Base-by-base conservation (phyloP, 2,113 vertebrate species). In the Pygoscelis antarcticus region DNA sequence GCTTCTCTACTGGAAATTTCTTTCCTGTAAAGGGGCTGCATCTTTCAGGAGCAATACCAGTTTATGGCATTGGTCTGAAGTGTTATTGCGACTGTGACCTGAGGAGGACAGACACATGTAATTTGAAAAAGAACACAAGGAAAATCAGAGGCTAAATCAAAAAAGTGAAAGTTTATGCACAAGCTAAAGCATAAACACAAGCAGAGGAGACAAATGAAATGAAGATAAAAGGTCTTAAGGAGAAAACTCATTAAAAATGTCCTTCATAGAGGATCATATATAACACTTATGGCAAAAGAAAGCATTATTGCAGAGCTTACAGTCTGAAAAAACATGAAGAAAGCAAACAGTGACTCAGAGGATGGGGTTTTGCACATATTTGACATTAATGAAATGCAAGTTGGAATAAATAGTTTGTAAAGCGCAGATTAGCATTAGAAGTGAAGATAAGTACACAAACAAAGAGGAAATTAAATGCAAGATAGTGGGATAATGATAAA, bases 371-470 rank as follows among this genome's bases (percentile, higher is more conserved):
- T 89, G 61, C 30, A 65, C 20, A 34, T 76, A 95, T 72, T 79
- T 87, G 65, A 44, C 52, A 76, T 87, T 79, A 92, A 89, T 78
- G 42, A 96, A 68, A 90, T 71, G 26, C 60, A 89, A 81, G 38
- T 30, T 91, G 65, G 72, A 96, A 89, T 65, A 87, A 86, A 83
- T 61, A 87, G 46, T 78, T 84, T 66, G 32, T 89, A 84, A 96
- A 81, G 40, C 44, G 87, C 93, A 68, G 69, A 94, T 89, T 89
- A 95, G 68, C 93, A 93, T 95, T 74, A 80, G 27, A 92, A 95
- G 25, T 29, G 42, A 96, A 92, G n/a, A 75, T 25, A 83, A 83
- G n/a, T 55, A 89, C 25, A 88, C 16, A 92, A 77, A 94, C 30
- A 83, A 93, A 69, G n/a, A 70, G 38, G 29, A 95, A 92, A 94